Base-by-base conservation (phyloP, 2,888 invertebrate species). In the Polyommatus icarus region DNA sequence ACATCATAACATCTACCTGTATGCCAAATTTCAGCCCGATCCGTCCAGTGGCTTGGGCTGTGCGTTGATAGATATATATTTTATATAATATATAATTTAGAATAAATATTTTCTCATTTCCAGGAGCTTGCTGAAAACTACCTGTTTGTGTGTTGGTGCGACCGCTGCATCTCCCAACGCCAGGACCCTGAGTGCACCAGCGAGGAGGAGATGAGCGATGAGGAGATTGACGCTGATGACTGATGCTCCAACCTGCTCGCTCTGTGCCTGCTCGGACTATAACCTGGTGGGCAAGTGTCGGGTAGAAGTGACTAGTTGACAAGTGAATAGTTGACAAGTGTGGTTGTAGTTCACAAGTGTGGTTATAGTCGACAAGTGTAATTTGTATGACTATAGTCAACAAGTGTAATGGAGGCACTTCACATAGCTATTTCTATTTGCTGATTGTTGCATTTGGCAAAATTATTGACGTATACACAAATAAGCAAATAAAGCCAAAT, bases 101-200 rank as follows among this genome's bases (percentile, higher is more conserved):
- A 36, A 36, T 36, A 36, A 36, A 36, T 36, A 50, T 50, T 50
- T 50, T 50, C 50, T 12, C 50, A 50, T 20, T 81, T 81, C 61
- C 85, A 91, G 95, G 92, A 94, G 71, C 84, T 96, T 77, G 96
- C 96, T 59, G 96, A 97, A 80, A 96, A 97, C 88, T 98, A 98
- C 86, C 91, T 98, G 50, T 98, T 98, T 85, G 88, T 95, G 10
- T 99, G 99, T 85, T 94, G 95, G 82, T 99, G 99, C 89, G 92
- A 95, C 8, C 98, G 97, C 84, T 99, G 99, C 89, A 88, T 95
- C 77, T 87, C 94, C 0, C 96, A 99, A 88, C 94, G 95, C 0
- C 94, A 95, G 10, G 96, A 98, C 84, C 96, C 97, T 0, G 97
- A 98, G 87, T 95, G 96, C 80, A 98, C 98, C 12, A 97, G 97